A percentile compares a stretch with the other conserved stretches of the same genome.
Conservation (phyloP, 2,113 vertebrate species). For the Guaruba guarouba region DNA sequence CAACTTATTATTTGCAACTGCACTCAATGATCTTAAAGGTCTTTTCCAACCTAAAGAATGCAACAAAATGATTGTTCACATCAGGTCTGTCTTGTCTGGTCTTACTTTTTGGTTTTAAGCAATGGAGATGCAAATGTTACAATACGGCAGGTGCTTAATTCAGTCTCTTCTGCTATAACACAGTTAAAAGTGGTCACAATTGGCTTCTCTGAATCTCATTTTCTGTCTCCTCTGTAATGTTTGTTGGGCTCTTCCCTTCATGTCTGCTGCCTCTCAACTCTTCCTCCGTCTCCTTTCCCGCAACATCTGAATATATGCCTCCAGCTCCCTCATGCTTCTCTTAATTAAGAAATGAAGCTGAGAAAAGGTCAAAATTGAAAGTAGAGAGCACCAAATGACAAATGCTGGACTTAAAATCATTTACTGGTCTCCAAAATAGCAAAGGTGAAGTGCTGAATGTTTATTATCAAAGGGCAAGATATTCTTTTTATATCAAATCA, state of each 20-base stretch:
- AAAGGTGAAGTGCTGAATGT: background rate
- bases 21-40: background rate
- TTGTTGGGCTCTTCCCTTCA: background rate
- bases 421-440: background rate
- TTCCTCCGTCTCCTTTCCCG: background rate
- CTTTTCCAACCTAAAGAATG: background rate
- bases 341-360: background rate
- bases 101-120: background rate
- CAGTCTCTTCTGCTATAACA: background rate
- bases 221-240: background rate
- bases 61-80: background rate
- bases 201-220: background rate
- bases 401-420: background rate
- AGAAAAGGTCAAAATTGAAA: background rate
- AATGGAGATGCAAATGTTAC: background rate
- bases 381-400: background rate
- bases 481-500: background rate
- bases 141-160: background rate
- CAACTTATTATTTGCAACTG: background rate
- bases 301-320: background rate
- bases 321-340: background rate
- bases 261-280: background rate
- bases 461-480: background rate
- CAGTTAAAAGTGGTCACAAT: background rate
- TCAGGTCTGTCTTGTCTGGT: background rate